Evolutionary conservation across 2,888 invertebrate genomes (phyloP), one percentile per base, ranked within the genome.

Genomic region (Mythimna vitellina): DNA sequence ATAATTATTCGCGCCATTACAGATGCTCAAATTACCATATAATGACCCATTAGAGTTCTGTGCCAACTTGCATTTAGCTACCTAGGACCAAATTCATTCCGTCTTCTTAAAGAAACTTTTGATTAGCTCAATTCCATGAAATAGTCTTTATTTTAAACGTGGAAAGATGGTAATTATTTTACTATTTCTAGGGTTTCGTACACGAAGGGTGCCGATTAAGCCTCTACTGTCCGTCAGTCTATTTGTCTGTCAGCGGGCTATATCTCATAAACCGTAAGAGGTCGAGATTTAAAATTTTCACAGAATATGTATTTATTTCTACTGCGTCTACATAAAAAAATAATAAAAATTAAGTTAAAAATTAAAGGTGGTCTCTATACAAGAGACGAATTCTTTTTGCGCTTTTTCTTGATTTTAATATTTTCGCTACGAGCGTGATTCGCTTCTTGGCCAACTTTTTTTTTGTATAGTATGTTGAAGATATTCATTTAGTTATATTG

Each of bases 1-100:
- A 35, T 56, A 38, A 58, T 83, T 76, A 65, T 73, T 72, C 72
- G 17, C 20, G 8, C 58, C 73, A 82, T 81, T 81, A 81, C 68
- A 67, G 63, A 70, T 72, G 70, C 51, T 70, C 42, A 75, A 75
- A 77, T 73, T 73, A 69, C 65, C 72, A 74, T 77, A 76, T 71
- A 73, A 80, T 63, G 61, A 46, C n/a, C 65, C 70, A 75, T 78
- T 78, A 58, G 61, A 72, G 42, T 71, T 66, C 60, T 51, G 53
- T 42, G 70, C 62, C 61, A 74, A 74, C 70, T 82, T 42, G 17
- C 57, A 63, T 69, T 51, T 46, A 53, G 46, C 42, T 6, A 61
- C 20, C 51, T 29, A 67, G 38, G 12, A 56, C 38, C 10, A 64
- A 77, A 61, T 78, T 61, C 73, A 73, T 65, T 38, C 14, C 35